phyloP scores from a whole-genome alignment of 1,140 invertebrate species.

The Euborellia annulipes region DNA sequence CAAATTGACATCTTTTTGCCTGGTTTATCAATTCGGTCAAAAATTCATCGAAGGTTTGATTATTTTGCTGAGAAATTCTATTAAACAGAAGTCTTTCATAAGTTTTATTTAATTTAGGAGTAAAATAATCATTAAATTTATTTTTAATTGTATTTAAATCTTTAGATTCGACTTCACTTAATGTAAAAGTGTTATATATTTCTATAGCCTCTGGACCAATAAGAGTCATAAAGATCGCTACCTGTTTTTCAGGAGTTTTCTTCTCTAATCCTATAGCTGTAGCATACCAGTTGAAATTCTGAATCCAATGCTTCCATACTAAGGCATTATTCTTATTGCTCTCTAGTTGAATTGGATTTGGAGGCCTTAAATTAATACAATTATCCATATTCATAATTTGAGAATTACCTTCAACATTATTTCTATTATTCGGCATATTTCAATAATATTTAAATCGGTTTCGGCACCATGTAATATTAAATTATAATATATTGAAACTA shows the following conservation, averaged over 20 bases:
- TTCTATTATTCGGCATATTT: no score
- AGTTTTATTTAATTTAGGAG: neutral
- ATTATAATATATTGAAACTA: no score
- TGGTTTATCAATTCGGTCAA: neutral
- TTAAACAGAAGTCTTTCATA: constrained; percentile 2
- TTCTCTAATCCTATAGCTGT: neutral
- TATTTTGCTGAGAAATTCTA: neutral
- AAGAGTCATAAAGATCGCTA: neutral
- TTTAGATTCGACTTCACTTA: neutral
- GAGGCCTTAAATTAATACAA: no score
- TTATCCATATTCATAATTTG: no score
- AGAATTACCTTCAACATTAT: no score
- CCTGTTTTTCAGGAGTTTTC: neutral
- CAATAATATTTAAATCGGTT: no score
- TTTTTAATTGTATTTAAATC: neutral
- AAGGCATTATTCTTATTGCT: no score
- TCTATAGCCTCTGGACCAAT: neutral
- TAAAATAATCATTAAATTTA: neutral
- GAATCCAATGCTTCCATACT: no score
- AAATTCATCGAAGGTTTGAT: constrained; percentile 1
- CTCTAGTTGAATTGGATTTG: no score
- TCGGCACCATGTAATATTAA: no score
- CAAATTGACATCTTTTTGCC: neutral
- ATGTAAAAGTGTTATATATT: neutral
- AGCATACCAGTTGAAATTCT: neutral